Base-by-base conservation (phyloP, 2,888 invertebrate genomes). In the Allygus modestus region DNA sequence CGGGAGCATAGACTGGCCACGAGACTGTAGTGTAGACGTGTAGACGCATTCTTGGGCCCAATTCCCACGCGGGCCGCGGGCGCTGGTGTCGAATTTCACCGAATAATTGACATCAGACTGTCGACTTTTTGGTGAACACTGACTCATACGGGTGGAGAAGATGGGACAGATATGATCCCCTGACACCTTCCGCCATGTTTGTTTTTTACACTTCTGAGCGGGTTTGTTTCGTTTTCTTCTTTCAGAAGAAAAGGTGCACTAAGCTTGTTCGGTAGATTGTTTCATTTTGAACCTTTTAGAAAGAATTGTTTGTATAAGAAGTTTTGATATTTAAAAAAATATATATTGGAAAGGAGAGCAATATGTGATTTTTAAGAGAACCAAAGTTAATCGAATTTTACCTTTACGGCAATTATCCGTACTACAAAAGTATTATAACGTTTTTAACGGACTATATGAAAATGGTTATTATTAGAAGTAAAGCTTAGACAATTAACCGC, bases 81-180 rank as follows among this genome's bases (percentile, higher is more conserved):
- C 77, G 51, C 46, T 77, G 77, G 77, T 77, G 77, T 77, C 77
- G 77, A 77, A 77, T 77, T 77, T 77, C 77, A 77, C 77, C 51
- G 43, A 77, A 77, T 77, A 77, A 77, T 77, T 77, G 77, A 77
- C 77, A 77, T 77, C 54, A 33, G 77, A 77, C 77, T 43, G 73
- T 58, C 73, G 69, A 69, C 69, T 69, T 69, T 73, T 73, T 73
- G 43, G 73, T 73, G 73, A 23, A 73, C 41, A n/a, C 73, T 41
- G 73, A 33, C 37, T 33, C 5, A 71, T 26, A 41, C 75, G 51
- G 51, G n/a, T 5, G 31, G 26, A n/a, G 51, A 77, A 51, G n/a
- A 28, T 51, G 73, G 23, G 41, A 23, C 43, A 43, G 43, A 77
- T 69, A 37, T 31, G 31, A 31, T 69, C 31, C 31, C 37, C 69